phyloP scores from a whole-genome alignment of 1,140 invertebrate species.

The Nasonia vitripennis region DNA sequence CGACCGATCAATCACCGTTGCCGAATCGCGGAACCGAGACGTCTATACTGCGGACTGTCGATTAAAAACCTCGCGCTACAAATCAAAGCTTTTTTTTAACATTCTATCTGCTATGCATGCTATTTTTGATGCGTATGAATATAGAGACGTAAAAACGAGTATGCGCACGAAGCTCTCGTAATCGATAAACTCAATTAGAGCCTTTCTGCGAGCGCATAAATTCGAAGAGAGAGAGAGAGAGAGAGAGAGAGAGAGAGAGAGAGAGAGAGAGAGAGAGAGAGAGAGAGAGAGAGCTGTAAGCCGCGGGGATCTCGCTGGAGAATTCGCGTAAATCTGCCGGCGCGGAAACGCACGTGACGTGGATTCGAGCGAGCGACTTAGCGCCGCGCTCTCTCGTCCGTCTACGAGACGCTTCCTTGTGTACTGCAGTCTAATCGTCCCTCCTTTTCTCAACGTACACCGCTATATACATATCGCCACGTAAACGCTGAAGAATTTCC shows the following conservation, averaged over 20 bases:
- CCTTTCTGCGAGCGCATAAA: constrained; percentile 3
- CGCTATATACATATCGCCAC: too few relatives aligned
- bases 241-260: too few relatives aligned
- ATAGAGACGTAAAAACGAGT: background rate
- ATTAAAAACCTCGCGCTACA: constrained; percentile 20
- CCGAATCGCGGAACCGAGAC: background rate
- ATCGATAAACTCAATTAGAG: constrained; percentile 1
- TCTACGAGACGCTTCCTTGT: too few relatives aligned
- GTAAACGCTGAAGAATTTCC: too few relatives aligned
- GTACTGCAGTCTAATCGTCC: too few relatives aligned
- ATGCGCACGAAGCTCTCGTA: background rate
- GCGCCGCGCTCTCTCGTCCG: constrained; percentile 43
- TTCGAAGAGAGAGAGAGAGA: background rate
- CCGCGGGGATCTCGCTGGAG: background rate
- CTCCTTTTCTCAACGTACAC: too few relatives aligned
- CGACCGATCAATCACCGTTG: constrained; percentile 31
- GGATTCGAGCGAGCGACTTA: constrained; percentile 66
- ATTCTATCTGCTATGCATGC: background rate
- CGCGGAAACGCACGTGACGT: constrained; percentile 67
- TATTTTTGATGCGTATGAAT: too few relatives aligned
- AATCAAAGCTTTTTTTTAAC: constrained; percentile 5
- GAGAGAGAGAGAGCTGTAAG: background rate
- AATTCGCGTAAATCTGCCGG: constrained; percentile 6
- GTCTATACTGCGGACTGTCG: background rate
- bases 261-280: too few relatives aligned